Evolutionary conservation across 2,888 invertebrate species (phyloP).

Genomic region (Neria commutata): DNA sequence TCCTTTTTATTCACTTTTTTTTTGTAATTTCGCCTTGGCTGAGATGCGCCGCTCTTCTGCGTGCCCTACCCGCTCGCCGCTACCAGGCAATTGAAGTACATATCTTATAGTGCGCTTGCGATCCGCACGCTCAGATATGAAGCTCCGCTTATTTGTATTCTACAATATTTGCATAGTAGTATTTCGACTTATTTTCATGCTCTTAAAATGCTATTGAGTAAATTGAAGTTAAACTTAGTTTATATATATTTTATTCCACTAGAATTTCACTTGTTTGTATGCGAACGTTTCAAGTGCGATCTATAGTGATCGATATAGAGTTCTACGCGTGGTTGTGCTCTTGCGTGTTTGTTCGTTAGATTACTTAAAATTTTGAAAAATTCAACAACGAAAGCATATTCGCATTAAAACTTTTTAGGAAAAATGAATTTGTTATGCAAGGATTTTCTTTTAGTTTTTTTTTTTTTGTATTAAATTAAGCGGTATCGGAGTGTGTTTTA

Average conservation of each 20-base stretch:
- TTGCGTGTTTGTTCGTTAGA: constrained; percentile 25
- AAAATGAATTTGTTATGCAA: constrained; percentile 62
- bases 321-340: constrained; percentile 38
- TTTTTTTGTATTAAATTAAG: constrained; percentile 31
- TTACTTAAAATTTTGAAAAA: constrained; percentile 1
- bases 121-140: too few species aligned
- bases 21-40: constrained; percentile 11
- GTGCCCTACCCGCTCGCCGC: too few species aligned
- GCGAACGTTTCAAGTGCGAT: too few species aligned
- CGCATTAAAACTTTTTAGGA: constrained; percentile 43
- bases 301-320: too few species aligned
- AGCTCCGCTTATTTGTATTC: too few species aligned
- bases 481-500: constrained; percentile 24
- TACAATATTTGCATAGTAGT: too few species aligned
- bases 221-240: too few species aligned
- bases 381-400: constrained; percentile 20
- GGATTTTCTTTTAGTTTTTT: constrained; percentile 47
- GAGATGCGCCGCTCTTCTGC: too few species aligned
- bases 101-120: too few species aligned
- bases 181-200: too few species aligned
- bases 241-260: constrained; percentile 33
- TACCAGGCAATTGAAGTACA: too few species aligned
- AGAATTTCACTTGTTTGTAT: constrained; percentile 28
- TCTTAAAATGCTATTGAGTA: too few species aligned
- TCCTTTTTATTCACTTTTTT: constrained; percentile 8